phyloP scores from a whole-genome alignment of 2,888 invertebrate species.

The Yponomeuta evonymella region DNA sequence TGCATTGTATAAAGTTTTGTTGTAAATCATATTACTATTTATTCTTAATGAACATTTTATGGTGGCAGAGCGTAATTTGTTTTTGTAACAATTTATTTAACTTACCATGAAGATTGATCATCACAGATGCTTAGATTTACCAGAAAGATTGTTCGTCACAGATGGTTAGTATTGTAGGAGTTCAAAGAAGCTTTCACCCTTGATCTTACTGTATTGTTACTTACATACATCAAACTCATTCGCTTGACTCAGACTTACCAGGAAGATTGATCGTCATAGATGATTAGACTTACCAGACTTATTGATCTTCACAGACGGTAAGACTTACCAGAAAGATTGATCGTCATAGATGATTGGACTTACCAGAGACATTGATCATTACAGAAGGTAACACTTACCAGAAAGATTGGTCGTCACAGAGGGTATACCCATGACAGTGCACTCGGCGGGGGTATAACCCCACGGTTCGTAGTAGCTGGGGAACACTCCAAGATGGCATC shows the following conservation, averaged over 20 bases:
- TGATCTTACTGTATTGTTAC: too few relatives aligned
- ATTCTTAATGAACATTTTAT: too few relatives aligned
- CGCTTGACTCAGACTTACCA: conserved; percentile 57
- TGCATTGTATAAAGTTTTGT: too few relatives aligned
- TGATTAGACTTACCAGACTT: too few relatives aligned
- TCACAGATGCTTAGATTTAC: too few relatives aligned
- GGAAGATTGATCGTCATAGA: conserved; percentile 98
- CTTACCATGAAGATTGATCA: too few relatives aligned
- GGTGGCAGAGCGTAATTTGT: too few relatives aligned
- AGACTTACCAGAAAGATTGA: conserved; percentile 90
- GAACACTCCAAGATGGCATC: conserved; percentile 99
- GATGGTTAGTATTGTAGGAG: neutral
- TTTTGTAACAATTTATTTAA: too few relatives aligned
- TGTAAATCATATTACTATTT: too few relatives aligned
- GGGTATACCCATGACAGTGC: conserved; percentile 99
- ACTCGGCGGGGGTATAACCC: conserved; percentile 99
- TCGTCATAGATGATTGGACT: conserved; percentile 90
- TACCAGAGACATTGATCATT: conserved; percentile 80
- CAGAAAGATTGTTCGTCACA: too few relatives aligned
- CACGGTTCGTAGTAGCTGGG: conserved; percentile 99
- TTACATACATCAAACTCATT: too few relatives aligned
- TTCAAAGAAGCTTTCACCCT: too few relatives aligned
- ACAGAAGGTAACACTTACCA: conserved; percentile 57
- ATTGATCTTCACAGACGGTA: neutral
- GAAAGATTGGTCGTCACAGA: conserved; percentile 98